Conservation (phyloP, 2,888 invertebrate genomes). For the Hyposoter didymator region DNA sequence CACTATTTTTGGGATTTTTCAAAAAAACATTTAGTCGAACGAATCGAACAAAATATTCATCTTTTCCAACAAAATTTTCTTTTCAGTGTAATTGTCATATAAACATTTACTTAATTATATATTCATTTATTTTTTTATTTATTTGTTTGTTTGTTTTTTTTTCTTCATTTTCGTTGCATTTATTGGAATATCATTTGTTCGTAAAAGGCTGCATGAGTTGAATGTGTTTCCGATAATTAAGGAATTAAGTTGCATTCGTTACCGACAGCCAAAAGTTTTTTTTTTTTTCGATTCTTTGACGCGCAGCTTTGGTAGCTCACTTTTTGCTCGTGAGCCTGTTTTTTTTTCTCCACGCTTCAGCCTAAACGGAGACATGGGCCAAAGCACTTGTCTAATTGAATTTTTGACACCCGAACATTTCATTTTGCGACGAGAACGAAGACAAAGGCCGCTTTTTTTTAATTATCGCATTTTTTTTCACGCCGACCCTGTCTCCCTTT, state of each 20-base stretch:
- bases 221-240: constrained; percentile 16
- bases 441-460: constrained; percentile 73
- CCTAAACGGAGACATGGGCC: constrained; percentile 12
- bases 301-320: neutral
- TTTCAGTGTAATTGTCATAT: neutral
- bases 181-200: neutral
- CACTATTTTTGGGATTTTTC: too few species aligned
- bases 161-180: neutral
- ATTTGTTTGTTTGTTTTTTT: too few species aligned
- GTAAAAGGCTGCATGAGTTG: neutral
- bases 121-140: too few species aligned
- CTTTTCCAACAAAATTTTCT: too few species aligned
- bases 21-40: too few species aligned
- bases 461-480: constrained; percentile 72
- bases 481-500: constrained; percentile 35
- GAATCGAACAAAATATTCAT: too few species aligned
- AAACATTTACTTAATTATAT: neutral
- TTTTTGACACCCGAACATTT: constrained; percentile 72
- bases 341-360: constrained; percentile 2
- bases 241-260: neutral
- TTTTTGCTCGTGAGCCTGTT: neutral
- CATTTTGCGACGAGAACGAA: constrained; percentile 70
- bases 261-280: neutral
- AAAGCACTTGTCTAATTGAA: constrained; percentile 72
- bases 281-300: neutral